Evolutionary conservation across 37 sponge, comb jelly and placozoan genomes (phyloP).

Genomic region (Dysidea cf. avara): DNA sequence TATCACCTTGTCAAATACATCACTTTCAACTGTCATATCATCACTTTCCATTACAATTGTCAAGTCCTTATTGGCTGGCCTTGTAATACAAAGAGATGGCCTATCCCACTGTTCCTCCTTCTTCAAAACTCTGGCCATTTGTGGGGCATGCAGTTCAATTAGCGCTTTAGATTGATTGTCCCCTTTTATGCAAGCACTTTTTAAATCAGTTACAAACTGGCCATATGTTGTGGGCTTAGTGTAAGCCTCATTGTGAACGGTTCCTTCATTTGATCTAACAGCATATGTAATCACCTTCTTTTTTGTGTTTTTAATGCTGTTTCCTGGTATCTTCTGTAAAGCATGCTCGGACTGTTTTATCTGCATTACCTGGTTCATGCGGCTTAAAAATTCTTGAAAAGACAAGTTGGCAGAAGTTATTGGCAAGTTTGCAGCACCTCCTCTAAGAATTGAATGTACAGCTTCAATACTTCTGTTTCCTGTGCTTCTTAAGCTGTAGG

Average conservation of each 20-base stretch:
- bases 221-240: background rate
- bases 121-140: background rate
- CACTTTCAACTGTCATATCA: no score
- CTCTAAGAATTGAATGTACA: conserved; percentile 25
- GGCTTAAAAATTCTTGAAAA: conserved; percentile 19
- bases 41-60: no score
- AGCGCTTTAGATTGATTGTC: background rate
- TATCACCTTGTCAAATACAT: no score
- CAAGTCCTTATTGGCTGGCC: no score
- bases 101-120: conserved; percentile 2
- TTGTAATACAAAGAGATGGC: no score
- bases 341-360: background rate
- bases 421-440: conserved; percentile 15
- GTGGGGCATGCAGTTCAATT: background rate
- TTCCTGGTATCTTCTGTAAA: conserved; percentile 1
- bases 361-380: conserved; percentile 9
- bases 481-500: conserved; percentile 3
- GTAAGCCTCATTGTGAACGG: background rate
- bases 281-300: conserved; percentile 18
- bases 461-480: conserved; percentile 21
- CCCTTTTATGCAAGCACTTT: conserved; percentile 3
- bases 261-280: background rate
- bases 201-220: background rate
- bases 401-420: conserved; percentile 23
- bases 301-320: conserved; percentile 3